Conservation (phyloP, 2,888 invertebrate species). For the Vesta saturnalis region DNA sequence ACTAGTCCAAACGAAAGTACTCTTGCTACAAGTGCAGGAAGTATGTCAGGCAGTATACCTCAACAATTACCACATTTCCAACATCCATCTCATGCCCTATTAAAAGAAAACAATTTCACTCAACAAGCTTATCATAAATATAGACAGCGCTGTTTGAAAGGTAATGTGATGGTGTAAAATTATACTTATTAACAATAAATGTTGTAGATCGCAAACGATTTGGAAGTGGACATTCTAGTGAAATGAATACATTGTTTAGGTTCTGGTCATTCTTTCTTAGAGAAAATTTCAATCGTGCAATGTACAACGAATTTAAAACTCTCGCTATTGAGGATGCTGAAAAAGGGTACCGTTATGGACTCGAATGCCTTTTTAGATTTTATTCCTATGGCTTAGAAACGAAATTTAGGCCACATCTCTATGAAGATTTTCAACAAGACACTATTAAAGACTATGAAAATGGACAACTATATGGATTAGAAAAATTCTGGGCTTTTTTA, state of each 20-base stretch:
- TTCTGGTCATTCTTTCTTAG: constrained; percentile 99
- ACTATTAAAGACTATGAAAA: constrained; percentile 89
- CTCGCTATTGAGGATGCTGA: constrained; percentile 94
- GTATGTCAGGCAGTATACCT: constrained; percentile 81
- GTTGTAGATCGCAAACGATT: constrained; percentile 85
- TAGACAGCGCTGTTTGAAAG: constrained; percentile 91
- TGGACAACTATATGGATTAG: constrained; percentile 96
- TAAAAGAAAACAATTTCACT: constrained; percentile 97
- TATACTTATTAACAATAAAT: constrained; percentile 7
- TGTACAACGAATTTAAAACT: constrained; percentile 96
- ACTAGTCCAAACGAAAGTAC: constrained; percentile 75
- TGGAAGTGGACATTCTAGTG: constrained; percentile 95
- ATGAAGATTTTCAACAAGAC: constrained; percentile 95
- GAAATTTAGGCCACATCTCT: constrained; percentile 94
- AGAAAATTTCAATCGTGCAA: constrained; percentile 96
- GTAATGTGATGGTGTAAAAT: constrained; percentile 60
- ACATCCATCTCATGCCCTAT: constrained; percentile 94
- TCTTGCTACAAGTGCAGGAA: constrained; percentile 67
- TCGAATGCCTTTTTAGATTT: constrained; percentile 94
- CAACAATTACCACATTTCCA: constrained; percentile 90
- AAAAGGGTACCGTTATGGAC: constrained; percentile 86
- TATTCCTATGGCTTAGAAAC: constrained; percentile 97
- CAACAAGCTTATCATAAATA: constrained; percentile 98
- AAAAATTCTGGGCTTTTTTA: constrained; percentile 99
- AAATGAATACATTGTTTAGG: constrained; percentile 99